These are phyloP conservation scores for Melanotus villosus DNA, from an alignment of 2,888 invertebrate genomes.

Conservation along the genomic window DNA sequence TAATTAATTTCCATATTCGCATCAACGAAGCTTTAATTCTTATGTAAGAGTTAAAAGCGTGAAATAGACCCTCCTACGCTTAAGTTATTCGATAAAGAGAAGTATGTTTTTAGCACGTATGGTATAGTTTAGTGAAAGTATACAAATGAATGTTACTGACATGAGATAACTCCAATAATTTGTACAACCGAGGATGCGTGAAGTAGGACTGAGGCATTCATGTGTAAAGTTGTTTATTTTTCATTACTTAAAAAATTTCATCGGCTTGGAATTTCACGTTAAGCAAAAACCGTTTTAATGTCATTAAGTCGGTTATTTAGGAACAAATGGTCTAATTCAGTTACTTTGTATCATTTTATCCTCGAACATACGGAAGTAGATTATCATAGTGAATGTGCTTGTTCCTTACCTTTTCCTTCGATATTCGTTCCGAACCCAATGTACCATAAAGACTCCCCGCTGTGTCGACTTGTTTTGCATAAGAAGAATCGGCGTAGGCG, in stretches of 20 bases:
- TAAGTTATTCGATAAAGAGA: conserved; percentile 1
- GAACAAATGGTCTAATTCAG: too few species aligned
- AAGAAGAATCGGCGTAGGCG: conserved; percentile 96
- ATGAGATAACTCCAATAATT: conserved; percentile 19
- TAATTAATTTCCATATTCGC: too few species aligned
- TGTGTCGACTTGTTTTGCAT: conserved; percentile 86
- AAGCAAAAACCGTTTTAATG: too few species aligned
- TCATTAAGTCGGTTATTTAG: too few species aligned
- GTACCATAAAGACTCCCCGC: conserved; percentile 68
- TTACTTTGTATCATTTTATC: neutral
- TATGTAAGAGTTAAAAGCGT: neutral
- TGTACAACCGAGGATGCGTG: conserved; percentile 20
- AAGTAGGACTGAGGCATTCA: conserved; percentile 24
- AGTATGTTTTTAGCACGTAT: conserved; percentile 20
- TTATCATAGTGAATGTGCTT: neutral
- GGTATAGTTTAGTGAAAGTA: conserved; percentile 19
- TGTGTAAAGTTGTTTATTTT: neutral
- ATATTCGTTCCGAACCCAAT: conserved; percentile 63
- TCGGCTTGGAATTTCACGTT: too few species aligned
- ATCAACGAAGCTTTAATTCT: neutral
- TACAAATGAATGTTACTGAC: conserved; percentile 4
- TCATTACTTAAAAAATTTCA: neutral
- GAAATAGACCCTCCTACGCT: conserved; percentile 13
- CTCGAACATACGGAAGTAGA: neutral
- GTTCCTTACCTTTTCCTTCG: conserved; percentile 66